Percentiles rank a stretch among this genome's conserved stretches.
phyloP scores from a whole-genome alignment of 2,888 invertebrate genomes.

The Pemphredon lugubris region DNA sequence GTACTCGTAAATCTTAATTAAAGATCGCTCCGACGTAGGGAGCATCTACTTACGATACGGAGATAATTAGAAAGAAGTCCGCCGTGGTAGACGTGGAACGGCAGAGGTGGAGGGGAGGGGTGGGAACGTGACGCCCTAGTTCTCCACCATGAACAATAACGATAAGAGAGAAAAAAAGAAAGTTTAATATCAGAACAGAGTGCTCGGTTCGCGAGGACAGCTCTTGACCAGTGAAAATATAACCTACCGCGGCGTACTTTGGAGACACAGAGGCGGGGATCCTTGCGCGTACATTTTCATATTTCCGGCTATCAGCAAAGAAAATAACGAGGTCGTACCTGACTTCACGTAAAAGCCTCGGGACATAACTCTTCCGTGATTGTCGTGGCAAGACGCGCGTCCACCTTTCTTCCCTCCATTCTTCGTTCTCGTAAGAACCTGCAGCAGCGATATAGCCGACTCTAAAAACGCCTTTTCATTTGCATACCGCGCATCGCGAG shows the following conservation, averaged over 20 bases:
- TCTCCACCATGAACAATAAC: neutral
- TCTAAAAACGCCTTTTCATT: constrained; percentile 47
- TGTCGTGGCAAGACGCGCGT: constrained; percentile 30
- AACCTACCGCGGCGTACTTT: neutral
- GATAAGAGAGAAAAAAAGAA: too few relatives aligned
- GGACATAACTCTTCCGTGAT: constrained; percentile 28
- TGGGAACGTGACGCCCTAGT: too few relatives aligned
- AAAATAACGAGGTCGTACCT: constrained; percentile 53
- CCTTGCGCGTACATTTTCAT: constrained; percentile 1
- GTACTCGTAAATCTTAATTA: constrained; percentile 57
- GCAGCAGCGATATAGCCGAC: constrained; percentile 27
- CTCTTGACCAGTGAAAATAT: constrained; percentile 35
- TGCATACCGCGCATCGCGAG: constrained; percentile 15
- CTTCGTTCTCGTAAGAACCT: constrained; percentile 41
- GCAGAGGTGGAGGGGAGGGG: too few relatives aligned
- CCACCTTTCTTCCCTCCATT: constrained; percentile 42
- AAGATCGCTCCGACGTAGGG: constrained; percentile 16
- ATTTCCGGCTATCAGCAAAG: constrained; percentile 12
- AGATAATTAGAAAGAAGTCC: neutral
- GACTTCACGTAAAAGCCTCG: constrained; percentile 44
- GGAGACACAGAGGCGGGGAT: neutral
- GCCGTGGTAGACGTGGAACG: neutral
- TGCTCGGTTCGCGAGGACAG: too few relatives aligned
- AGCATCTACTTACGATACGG: constrained; percentile 2
- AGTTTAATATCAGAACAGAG: too few relatives aligned